Evolutionary conservation across 2,113 vertebrate genomes (phyloP).

Genomic region (Junco hyemalis): DNA sequence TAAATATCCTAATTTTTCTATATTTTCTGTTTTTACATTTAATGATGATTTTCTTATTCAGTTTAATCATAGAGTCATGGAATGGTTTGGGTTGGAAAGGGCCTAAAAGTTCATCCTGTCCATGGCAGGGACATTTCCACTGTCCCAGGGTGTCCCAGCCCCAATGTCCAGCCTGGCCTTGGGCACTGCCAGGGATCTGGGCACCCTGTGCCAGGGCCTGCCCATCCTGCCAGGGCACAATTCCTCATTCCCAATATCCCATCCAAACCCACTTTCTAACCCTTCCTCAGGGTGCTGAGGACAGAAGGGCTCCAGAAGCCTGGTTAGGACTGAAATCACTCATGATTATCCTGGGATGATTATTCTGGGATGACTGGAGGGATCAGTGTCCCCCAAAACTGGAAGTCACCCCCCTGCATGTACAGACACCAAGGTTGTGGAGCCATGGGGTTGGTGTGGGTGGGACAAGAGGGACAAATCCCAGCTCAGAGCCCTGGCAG

Average conservation of each 20-base stretch:
- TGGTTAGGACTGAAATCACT: background rate
- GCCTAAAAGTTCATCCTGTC: rapidly evolving
- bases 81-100: background rate
- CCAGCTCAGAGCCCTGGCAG: background rate
- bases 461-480: background rate
- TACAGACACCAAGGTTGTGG: rapidly evolving
- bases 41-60: rapidly evolving
- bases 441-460: rapidly evolving
- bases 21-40: background rate
- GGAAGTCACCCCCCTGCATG: rapidly evolving
- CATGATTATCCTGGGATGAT: rapidly evolving
- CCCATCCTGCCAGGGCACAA: background rate
- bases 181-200: background rate
- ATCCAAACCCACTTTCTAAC: rapidly evolving
- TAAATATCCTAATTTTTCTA: rapidly evolving
- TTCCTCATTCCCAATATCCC: background rate
- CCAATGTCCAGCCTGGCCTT: background rate
- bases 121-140: background rate
- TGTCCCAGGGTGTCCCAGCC: rapidly evolving
- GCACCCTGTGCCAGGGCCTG: background rate
- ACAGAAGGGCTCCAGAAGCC: too few species aligned
- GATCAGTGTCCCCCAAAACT: background rate
- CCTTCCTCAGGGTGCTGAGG: background rate
- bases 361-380: background rate
- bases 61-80: background rate